Evolutionary conservation across 2,113 vertebrate genomes (phyloP), one percentile per base, ranked within the genome.

Genomic region (Ctenomys sociabilis): DNA sequence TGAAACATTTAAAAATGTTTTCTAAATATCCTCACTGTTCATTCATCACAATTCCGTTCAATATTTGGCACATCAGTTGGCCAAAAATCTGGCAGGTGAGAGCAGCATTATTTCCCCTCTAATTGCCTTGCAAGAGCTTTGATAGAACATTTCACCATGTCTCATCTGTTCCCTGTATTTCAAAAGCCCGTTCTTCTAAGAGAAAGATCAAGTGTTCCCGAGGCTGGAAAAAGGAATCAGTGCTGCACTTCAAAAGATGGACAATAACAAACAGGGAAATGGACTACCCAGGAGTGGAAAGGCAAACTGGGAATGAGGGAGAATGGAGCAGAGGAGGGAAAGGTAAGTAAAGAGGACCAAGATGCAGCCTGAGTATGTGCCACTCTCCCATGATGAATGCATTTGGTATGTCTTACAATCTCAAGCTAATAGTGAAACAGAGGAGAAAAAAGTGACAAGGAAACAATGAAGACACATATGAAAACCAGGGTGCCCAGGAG

Each of bases 21-120:
- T 92, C 49, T 95, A 96, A 97, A 97, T n/a, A 85, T 96, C 84
- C 82, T 93, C 49, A 10, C 88, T 82, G 88, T 90, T 87, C 94
- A 95, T 96, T 92, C 61, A 78, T 93, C 59, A 80, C 64, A 37
- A 30, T 85, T 68, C 90, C 96, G 85, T 94, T 96, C 94, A 91
- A 80, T 90, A 66, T 81, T 84, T 96, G 89, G 77, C 93, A 94
- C 59, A 96, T 24, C 57, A 32, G 22, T 91, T 95, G 86, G 77
- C 54, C 19, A 3, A 92, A 94, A 84, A 64, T 93, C 94, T 95
- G 91, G 85, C 92, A 96, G 78, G 64, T 93, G 81, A 81, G 57
- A 88, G 75, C 81, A 68, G 57, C 61, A 82, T 77, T 95, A 91
- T 92, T 87, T 91, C 61, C 37, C 66, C 28, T 81, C 68, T 85